These are phyloP conservation scores for Scaptomyza tumidula DNA, from an alignment of 2,888 invertebrate species.

Conservation along the genomic window DNA sequence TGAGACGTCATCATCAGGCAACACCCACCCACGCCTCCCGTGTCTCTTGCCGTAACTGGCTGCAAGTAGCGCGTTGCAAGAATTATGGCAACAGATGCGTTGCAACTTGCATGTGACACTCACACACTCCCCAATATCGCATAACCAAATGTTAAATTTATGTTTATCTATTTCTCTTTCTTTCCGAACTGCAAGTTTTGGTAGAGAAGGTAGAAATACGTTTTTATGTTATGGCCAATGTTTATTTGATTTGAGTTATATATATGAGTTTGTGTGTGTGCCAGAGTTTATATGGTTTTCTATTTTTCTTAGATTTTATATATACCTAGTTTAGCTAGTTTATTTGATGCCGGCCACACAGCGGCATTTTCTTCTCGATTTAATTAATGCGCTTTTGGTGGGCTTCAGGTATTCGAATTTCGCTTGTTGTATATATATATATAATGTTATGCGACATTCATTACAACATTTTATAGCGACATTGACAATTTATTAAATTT, in stretches of 20 bases:
- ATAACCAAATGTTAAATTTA: constrained; percentile 64
- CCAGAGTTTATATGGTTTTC: constrained; percentile 36
- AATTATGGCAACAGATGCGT: constrained; percentile 79
- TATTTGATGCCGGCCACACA: constrained; percentile 52
- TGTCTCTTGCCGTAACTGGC: constrained; percentile 29
- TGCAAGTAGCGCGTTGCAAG: constrained; percentile 62
- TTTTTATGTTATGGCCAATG: constrained; percentile 77
- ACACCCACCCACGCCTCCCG: constrained; percentile 26
- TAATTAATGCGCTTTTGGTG: constrained; percentile 70
- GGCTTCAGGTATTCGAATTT: constrained; percentile 50
- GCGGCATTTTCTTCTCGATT: constrained; percentile 31
- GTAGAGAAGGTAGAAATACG: constrained; percentile 32
- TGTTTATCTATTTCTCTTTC: constrained; percentile 54
- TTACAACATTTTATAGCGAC: constrained; percentile 62
- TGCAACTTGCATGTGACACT: constrained; percentile 51
- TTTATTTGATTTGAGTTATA: constrained; percentile 74
- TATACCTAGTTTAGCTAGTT: background rate
- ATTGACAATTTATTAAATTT: constrained; percentile 73
- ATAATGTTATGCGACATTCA: constrained; percentile 55
- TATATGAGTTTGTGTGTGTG: constrained; percentile 53
- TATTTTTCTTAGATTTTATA: constrained; percentile 8
- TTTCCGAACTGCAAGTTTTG: constrained; percentile 1
- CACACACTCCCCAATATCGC: constrained; percentile 7
- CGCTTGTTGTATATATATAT: constrained; percentile 37
- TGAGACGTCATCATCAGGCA: constrained; percentile 67